phyloP scores from a whole-genome alignment of 2,888 invertebrate genomes.

The Mactromeris polynyma region DNA sequence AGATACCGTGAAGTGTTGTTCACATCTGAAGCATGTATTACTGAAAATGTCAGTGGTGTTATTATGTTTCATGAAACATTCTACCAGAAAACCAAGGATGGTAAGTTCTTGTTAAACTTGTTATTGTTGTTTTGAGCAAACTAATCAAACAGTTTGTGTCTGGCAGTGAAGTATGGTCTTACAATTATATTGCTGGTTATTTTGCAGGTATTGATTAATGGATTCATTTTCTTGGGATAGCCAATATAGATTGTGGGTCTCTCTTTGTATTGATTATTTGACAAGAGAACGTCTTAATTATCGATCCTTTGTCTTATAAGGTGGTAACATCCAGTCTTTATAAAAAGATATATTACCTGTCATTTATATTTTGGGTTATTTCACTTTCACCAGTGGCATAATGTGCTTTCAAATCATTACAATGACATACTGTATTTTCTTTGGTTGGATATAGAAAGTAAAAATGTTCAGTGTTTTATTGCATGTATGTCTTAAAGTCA shows the following conservation, averaged over 20 bases:
- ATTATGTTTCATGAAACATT: constrained; percentile 99
- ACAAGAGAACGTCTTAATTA: neutral
- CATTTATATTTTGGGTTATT: too few relatives aligned
- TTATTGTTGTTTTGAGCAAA: too few relatives aligned
- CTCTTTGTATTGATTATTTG: neutral
- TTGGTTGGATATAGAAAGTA: too few relatives aligned
- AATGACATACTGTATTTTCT: too few relatives aligned
- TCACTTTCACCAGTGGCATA: too few relatives aligned
- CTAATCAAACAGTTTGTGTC: too few relatives aligned
- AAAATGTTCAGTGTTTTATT: too few relatives aligned
- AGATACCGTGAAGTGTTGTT: constrained; percentile 96
- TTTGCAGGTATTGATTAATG: neutral
- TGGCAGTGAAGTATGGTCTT: neutral
- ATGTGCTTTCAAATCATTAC: too few relatives aligned
- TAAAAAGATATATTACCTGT: too few relatives aligned
- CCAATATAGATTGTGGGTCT: neutral
- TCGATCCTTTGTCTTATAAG: neutral
- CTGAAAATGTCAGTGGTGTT: constrained; percentile 95
- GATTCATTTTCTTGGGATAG: neutral
- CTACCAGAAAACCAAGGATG: constrained; percentile 97
- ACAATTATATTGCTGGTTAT: neutral
- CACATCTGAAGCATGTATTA: constrained; percentile 90
- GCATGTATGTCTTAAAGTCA: too few relatives aligned
- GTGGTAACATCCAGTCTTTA: too few relatives aligned
- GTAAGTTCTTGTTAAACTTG: constrained; percentile 66